Conservation (phyloP, 2,113 vertebrate species). For the Megaceryle maxima region DNA sequence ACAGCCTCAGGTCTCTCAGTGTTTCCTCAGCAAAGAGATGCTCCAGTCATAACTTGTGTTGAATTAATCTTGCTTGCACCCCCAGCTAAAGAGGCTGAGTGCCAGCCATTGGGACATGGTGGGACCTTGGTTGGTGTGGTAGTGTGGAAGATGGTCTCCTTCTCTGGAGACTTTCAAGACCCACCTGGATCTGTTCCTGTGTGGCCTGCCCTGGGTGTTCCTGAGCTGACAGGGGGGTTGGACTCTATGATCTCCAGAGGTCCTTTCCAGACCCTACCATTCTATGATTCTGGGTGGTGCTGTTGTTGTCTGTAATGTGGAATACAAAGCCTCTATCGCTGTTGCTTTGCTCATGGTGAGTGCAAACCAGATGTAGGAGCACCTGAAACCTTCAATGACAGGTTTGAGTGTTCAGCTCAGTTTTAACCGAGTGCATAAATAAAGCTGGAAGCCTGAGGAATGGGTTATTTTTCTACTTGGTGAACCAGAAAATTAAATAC, state of each 20-base stretch:
- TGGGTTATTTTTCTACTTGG: constrained; percentile 21
- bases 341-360: background rate
- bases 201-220: too few species aligned
- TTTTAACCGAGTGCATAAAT: background rate
- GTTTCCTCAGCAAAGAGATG: background rate
- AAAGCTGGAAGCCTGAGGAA: background rate
- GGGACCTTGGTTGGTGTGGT: background rate
- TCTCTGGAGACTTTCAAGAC: too few species aligned
- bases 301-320: rapidly evolving
- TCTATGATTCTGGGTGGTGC: background rate
- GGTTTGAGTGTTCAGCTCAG: background rate
- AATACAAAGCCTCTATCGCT: background rate
- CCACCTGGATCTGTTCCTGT: too few species aligned
- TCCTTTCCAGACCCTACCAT: too few species aligned
- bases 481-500: constrained; percentile 19
- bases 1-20: background rate
- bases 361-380: background rate
- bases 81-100: background rate
- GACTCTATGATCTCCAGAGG: too few species aligned
- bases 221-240: too few species aligned
- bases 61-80: background rate
- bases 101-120: background rate
- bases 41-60: background rate
- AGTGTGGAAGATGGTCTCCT: background rate
- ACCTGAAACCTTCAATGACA: background rate